These are phyloP conservation scores for Apamea crenata DNA, from an alignment of 2,888 invertebrate genomes.

Conservation along the genomic window DNA sequence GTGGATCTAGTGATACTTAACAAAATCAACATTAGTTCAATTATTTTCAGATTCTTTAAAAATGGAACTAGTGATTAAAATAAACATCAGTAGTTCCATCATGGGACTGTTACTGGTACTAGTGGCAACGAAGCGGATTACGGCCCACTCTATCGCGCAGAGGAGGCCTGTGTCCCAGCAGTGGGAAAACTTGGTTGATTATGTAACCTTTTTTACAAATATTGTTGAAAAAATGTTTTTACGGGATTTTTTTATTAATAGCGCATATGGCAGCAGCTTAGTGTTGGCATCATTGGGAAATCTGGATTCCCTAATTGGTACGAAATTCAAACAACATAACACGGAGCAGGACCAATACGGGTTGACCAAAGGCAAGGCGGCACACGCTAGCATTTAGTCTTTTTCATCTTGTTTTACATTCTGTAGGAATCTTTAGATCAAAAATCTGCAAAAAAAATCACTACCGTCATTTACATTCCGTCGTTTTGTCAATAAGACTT, in stretches of 20 bases:
- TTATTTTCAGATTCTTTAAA: no score
- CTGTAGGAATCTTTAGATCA: not conserved
- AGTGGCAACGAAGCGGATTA: no score
- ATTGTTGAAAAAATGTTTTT: not conserved
- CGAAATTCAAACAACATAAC: not conserved
- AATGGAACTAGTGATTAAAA: no score
- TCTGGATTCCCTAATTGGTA: not conserved
- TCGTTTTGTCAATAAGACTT: not conserved
- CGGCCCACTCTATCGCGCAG: not conserved
- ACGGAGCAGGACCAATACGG: not conserved
- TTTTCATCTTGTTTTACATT: not conserved
- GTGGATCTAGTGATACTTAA: no score
- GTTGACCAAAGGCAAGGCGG: no score
- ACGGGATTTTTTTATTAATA: not conserved
- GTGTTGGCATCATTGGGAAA: not conserved
- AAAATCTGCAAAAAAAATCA: slow-evolving; percentile 36
- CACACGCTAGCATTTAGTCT: not conserved
- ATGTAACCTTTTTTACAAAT: not conserved
- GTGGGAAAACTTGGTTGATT: not conserved
- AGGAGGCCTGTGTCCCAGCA: not conserved
- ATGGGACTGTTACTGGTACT: no score
- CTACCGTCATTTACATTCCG: not conserved
- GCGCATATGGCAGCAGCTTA: not conserved
- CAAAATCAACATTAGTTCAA: no score
- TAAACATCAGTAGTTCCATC: no score